Evolutionary conservation across 2,113 vertebrate genomes (phyloP).

Genomic region (Psammodynastes pulverulentus): DNA sequence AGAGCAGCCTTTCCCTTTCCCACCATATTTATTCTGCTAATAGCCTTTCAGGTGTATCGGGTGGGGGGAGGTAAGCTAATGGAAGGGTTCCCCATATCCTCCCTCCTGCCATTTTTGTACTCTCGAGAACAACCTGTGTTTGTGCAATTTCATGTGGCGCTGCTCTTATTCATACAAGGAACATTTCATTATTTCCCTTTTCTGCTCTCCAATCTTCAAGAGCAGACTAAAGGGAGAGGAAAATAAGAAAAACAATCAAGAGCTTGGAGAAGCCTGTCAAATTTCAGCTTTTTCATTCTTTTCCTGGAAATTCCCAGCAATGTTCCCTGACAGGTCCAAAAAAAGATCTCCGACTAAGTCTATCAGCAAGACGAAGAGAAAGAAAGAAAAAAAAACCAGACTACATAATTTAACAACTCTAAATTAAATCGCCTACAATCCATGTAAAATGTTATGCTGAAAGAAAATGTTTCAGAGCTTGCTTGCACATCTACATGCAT

Average conservation of each 20-base stretch:
- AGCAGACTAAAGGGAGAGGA: not conserved
- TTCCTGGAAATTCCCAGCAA: not conserved
- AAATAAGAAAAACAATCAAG: not conserved
- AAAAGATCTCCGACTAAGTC: not conserved
- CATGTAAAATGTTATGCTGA: constrained; percentile 4
- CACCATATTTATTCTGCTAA: not conserved
- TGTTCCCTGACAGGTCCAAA: not conserved
- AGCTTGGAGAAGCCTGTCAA: not conserved
- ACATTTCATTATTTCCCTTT: not conserved
- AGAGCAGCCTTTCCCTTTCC: not conserved
- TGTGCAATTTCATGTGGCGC: not conserved
- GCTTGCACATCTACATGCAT: not conserved
- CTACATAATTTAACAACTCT: not conserved
- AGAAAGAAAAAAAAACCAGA: constrained; percentile 11
- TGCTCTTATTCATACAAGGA: not conserved
- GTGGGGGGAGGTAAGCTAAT: too few species aligned
- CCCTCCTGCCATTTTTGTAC: not conserved
- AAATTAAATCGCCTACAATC: constrained; percentile 10
- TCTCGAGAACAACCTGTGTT: not conserved
- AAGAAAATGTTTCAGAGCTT: not conserved
- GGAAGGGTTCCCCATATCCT: not conserved
- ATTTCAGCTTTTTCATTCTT: constrained; percentile 2
- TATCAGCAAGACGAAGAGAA: not conserved
- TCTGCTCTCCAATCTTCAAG: not conserved
- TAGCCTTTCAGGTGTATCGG: not conserved